phyloP scores from a whole-genome alignment of 2,797 vertebrate species.

The Chiloscyllium punctatum region DNA sequence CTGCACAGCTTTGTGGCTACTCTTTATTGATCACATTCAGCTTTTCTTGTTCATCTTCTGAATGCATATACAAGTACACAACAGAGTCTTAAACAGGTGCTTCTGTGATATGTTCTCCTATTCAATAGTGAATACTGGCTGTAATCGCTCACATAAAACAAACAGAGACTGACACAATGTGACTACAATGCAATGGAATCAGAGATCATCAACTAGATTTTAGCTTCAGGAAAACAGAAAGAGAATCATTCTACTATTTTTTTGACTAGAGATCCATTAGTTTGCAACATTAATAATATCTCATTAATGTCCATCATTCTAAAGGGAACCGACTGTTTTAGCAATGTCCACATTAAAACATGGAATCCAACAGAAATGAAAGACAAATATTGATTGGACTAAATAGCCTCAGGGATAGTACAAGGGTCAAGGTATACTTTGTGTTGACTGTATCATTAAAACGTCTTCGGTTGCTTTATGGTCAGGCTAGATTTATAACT shows the following conservation, averaged over 20 bases:
- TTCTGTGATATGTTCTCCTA: not conserved
- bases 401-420: not conserved
- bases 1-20: not conserved
- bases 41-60: not conserved
- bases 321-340: not conserved
- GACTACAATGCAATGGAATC: not conserved
- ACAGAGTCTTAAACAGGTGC: not conserved
- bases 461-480: not conserved
- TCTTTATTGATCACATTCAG: not conserved
- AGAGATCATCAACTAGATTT: not conserved
- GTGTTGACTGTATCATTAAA: slow-evolving; percentile 21
- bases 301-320: not conserved
- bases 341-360: not conserved
- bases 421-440: not conserved
- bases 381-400: slow-evolving; percentile 2
- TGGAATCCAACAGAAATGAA: not conserved
- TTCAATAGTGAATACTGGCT: not conserved
- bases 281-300: not conserved
- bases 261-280: not conserved
- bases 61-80: not conserved
- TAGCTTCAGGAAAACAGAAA: too few species aligned
- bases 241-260: too few species aligned
- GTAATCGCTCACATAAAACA: not conserved
- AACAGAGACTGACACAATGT: not conserved
- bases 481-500: slow-evolving; percentile 9